A percentile compares a stretch with the other conserved stretches of the same genome.
Conservation (phyloP, 1,140 invertebrate species). For the Pogonomyrmex barbatus region DNA sequence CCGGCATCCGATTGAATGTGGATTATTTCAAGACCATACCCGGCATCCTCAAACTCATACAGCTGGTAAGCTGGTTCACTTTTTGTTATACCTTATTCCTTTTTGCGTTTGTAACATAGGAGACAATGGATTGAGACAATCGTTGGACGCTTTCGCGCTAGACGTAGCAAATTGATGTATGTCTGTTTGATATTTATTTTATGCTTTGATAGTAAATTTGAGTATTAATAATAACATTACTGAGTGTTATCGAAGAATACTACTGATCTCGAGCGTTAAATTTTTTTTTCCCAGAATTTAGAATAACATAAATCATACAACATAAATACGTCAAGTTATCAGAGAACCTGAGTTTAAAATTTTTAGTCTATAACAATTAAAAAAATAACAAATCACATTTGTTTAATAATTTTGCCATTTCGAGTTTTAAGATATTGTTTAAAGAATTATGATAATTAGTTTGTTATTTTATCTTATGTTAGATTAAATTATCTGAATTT, state of each 20-base stretch:
- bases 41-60: constrained; percentile 86
- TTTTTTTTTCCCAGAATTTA: background rate
- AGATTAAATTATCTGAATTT: background rate
- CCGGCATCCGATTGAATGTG: constrained; percentile 84
- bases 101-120: background rate
- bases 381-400: background rate
- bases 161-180: background rate
- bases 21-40: constrained; percentile 86
- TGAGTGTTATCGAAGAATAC: background rate
- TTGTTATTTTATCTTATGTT: background rate
- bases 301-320: background rate
- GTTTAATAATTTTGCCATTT: background rate
- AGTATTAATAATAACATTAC: background rate
- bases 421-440: background rate
- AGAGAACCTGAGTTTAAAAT: background rate
- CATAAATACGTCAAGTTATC: background rate
- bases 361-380: background rate
- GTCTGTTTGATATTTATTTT: constrained; percentile 17
- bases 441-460: background rate
- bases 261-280: background rate
- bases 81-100: background rate
- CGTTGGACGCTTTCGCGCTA: background rate
- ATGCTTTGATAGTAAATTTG: background rate
- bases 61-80: constrained; percentile 83
- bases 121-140: background rate